Conservation (phyloP, 1,140 invertebrate species). For the Cotesia chilonis region DNA sequence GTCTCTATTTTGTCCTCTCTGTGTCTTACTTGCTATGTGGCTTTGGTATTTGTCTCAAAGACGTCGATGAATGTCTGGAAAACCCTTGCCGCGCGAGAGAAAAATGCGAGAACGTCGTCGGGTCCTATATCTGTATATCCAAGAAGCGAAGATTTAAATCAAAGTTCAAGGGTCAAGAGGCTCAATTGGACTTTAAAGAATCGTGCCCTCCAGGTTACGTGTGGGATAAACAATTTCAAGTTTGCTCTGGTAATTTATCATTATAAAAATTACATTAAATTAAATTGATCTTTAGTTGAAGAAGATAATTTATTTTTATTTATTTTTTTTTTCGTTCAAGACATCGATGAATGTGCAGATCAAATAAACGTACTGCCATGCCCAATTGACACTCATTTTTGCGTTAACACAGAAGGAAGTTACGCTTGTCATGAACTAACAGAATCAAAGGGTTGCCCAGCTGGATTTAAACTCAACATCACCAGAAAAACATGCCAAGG, state of each 20-base stretch:
- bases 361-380: slow-evolving; percentile 70
- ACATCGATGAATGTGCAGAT: slow-evolving; percentile 75
- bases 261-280: not conserved
- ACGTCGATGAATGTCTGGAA: slow-evolving; percentile 74
- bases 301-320: slow-evolving; percentile 8
- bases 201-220: slow-evolving; percentile 73
- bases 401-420: slow-evolving; percentile 75
- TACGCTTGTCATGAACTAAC: slow-evolving; percentile 71
- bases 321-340: slow-evolving; percentile 52
- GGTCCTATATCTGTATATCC: slow-evolving; percentile 68
- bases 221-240: slow-evolving; percentile 61
- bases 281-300: not conserved
- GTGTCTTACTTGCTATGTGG: slow-evolving; percentile 36
- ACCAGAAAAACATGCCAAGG: slow-evolving; percentile 69
- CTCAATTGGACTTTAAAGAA: slow-evolving; percentile 33
- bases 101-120: slow-evolving; percentile 73
- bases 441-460: slow-evolving; percentile 70
- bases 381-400: slow-evolving; percentile 70
- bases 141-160: slow-evolving; percentile 45
- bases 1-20: slow-evolving; percentile 22
- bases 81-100: slow-evolving; percentile 66
- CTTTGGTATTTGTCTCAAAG: slow-evolving; percentile 54
- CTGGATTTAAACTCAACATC: slow-evolving; percentile 73
- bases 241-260: slow-evolving; percentile 63
- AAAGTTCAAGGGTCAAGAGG: slow-evolving; percentile 30